A percentile compares a stretch with the other conserved stretches of the same genome.
Conservation (phyloP, 2,113 vertebrate species). For the Oryzias melastigma region DNA sequence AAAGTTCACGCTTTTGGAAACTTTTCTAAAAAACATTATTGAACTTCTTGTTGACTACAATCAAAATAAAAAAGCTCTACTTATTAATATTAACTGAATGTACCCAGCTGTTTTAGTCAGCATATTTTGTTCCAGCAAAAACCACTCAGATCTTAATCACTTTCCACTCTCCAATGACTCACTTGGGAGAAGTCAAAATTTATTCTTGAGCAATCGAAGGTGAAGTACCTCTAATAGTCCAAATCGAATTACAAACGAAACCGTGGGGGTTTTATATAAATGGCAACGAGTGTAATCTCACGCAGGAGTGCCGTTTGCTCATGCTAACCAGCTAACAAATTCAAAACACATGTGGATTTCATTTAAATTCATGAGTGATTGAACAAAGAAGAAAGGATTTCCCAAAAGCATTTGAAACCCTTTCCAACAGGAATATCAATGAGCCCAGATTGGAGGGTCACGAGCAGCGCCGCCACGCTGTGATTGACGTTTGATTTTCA, state of each 20-base stretch:
- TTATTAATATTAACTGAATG: constrained; percentile 3
- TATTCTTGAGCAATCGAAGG: constrained; percentile 4
- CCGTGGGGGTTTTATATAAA: constrained; percentile 6
- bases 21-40: too few relatives aligned
- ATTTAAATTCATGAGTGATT: constrained; percentile 55
- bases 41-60: too few relatives aligned
- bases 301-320: constrained; percentile 11
- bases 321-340: constrained; percentile 44
- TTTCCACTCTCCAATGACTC: constrained; percentile 5
- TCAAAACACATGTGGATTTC: constrained; percentile 57
- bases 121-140: constrained; percentile 18
- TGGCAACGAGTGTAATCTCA: constrained; percentile 13
- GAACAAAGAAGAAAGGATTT: constrained; percentile 14
- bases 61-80: background rate
- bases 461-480: constrained; percentile 3
- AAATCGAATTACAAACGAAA: constrained; percentile 1
- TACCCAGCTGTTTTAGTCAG: constrained; percentile 11
- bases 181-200: constrained; percentile 10
- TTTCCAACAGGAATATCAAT: constrained; percentile 40
- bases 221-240: constrained; percentile 2
- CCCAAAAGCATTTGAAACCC: constrained; percentile 31
- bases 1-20: too few relatives aligned
- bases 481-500: constrained; percentile 33
- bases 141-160: constrained; percentile 13
- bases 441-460: constrained; percentile 26